A percentile compares a stretch with the other conserved stretches of the same genome.
These are phyloP conservation scores for Coecobrya sp. DNA, from an alignment of 2,888 invertebrate genomes.

Conservation along the genomic window DNA sequence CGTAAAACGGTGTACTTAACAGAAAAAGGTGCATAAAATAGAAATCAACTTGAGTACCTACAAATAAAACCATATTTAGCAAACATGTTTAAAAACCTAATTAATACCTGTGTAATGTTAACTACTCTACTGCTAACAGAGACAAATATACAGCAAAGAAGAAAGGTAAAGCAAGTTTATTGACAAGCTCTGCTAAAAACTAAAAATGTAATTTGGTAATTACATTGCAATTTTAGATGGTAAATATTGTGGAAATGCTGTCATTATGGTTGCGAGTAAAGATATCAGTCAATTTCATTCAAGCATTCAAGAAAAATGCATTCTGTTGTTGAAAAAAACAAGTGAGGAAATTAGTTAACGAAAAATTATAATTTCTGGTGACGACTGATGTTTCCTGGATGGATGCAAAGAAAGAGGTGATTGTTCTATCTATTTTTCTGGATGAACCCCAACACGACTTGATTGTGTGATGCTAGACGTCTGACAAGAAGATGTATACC, in stretches of 20 bases:
- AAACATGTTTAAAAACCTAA: too few relatives aligned
- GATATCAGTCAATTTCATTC: too few relatives aligned
- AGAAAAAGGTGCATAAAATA: conserved; percentile 4
- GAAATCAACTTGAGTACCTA: conserved; percentile 45
- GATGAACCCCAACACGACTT: not conserved
- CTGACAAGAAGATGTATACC: not conserved
- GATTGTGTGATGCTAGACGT: not conserved
- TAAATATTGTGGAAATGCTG: too few relatives aligned
- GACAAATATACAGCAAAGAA: not conserved
- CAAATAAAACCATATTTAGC: not conserved
- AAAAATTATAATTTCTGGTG: too few relatives aligned
- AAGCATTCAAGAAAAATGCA: conserved; percentile 45
- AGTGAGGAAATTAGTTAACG: too few relatives aligned
- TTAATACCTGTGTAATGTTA: not conserved
- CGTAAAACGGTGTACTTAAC: conserved; percentile 42
- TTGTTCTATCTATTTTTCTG: not conserved
- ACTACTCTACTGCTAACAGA: not conserved
- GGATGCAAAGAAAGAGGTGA: not conserved
- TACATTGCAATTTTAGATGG: not conserved
- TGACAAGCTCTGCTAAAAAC: not conserved
- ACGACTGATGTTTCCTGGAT: not conserved
- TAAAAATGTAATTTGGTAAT: not conserved
- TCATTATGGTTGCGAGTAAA: too few relatives aligned
- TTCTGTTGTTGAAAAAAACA: not conserved
- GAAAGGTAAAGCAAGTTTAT: not conserved